Conservation (phyloP, 2,888 invertebrate genomes). For the Salpingus planirostris region DNA sequence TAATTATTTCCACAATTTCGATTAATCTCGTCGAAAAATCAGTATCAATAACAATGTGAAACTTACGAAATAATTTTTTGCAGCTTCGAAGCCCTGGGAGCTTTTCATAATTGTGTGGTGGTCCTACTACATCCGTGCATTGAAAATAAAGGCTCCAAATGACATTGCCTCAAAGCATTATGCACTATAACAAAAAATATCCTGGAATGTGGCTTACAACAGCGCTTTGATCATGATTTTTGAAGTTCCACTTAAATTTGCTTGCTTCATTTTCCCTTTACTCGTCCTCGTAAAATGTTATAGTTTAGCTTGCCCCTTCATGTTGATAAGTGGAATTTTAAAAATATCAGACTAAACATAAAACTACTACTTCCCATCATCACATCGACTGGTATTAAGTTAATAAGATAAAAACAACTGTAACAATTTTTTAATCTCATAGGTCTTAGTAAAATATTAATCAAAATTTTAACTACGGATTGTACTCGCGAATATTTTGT, state of each 20-base stretch:
- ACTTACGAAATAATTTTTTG: slow-evolving; percentile 35
- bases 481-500: no score
- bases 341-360: no score
- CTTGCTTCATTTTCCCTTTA: no score
- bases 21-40: no score
- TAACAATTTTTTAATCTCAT: no score
- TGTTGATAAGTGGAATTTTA: no score
- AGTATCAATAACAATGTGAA: slow-evolving; percentile 1
- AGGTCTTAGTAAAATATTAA: no score
- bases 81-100: slow-evolving; percentile 36
- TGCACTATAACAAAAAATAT: slow-evolving; percentile 27
- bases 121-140: slow-evolving; percentile 35
- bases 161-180: slow-evolving; percentile 22
- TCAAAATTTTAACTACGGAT: no score
- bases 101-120: slow-evolving; percentile 37
- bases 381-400: background rate
- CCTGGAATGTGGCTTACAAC: slow-evolving; percentile 14
- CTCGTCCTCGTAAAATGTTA: no score
- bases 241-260: slow-evolving; percentile 11
- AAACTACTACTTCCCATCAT: background rate
- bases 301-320: no score
- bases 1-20: no score
- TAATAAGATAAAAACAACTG: no score
- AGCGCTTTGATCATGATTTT: slow-evolving; percentile 11
- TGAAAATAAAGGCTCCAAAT: slow-evolving; percentile 30